Conservation (phyloP, 2,113 vertebrate genomes). For the Cettia cetti region DNA sequence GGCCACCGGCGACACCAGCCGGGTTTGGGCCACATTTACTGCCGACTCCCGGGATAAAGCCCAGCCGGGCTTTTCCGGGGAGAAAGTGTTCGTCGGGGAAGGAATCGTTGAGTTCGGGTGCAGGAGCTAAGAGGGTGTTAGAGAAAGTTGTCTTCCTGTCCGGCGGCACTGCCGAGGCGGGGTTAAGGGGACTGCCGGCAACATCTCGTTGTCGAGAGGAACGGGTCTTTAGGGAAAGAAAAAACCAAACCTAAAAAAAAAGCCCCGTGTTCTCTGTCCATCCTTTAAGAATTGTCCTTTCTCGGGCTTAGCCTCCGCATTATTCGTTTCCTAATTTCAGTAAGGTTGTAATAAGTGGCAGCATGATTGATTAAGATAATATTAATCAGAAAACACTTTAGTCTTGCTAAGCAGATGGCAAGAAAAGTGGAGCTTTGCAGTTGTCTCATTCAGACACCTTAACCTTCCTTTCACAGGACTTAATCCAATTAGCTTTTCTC, state of each 20-base stretch:
- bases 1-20: neutral
- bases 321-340: neutral
- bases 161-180: neutral
- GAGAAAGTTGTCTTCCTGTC: neutral
- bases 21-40: neutral
- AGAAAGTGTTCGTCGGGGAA: neutral
- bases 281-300: neutral
- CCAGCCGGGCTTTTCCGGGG: neutral
- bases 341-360: neutral
- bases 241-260: neutral
- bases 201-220: neutral
- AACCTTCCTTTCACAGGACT: constrained; percentile 65
- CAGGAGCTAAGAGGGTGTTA: neutral
- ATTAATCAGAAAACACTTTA: constrained; percentile 60
- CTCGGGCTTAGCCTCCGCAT: neutral
- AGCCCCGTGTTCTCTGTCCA: neutral
- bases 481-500: constrained; percentile 82
- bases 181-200: neutral
- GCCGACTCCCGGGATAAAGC: neutral
- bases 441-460: constrained; percentile 60
- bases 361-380: constrained; percentile 52
- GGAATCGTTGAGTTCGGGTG: neutral
- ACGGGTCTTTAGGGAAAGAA: neutral
- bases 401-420: constrained; percentile 48
- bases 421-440: constrained; percentile 39